Conservation (phyloP, 2,113 vertebrate species). For the Cacatua alba region DNA sequence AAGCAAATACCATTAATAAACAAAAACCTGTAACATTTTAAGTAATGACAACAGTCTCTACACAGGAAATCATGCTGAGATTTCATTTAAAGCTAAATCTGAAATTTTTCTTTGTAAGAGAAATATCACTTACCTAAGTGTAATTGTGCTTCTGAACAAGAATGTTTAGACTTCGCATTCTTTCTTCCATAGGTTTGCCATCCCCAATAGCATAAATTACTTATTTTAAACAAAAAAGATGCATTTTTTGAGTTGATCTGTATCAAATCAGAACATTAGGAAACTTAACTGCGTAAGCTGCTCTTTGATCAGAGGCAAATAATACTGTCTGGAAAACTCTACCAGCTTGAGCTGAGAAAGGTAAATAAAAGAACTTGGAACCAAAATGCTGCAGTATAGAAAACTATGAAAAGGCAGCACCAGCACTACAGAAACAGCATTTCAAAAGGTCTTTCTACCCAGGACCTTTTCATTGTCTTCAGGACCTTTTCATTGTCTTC, state of each 20-base stretch:
- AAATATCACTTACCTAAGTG: not conserved
- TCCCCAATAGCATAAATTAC: not conserved
- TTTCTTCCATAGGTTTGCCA: not conserved
- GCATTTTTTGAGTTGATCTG: not conserved
- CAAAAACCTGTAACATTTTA: not conserved
- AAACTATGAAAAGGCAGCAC: not conserved
- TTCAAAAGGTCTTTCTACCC: too few relatives aligned
- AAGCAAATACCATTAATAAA: not conserved
- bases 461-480: too few relatives aligned
- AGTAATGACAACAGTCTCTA: not conserved
- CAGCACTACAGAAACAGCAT: not conserved
- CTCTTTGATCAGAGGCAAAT: not conserved
- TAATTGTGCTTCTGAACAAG: not conserved
- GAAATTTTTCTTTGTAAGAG: not conserved
- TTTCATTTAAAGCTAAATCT: constrained; percentile 11
- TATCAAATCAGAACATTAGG: not conserved
- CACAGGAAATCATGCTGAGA: not conserved
- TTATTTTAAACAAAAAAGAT: constrained; percentile 16
- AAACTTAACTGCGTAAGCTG: not conserved
- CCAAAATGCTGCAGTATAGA: not conserved
- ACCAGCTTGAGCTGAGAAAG: not conserved
- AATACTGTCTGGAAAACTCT: not conserved
- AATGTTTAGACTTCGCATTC: not conserved
- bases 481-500: too few relatives aligned
- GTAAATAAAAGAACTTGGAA: not conserved